Conservation (phyloP, 2,888 invertebrate species). For the Tromatobia lineatoria region DNA sequence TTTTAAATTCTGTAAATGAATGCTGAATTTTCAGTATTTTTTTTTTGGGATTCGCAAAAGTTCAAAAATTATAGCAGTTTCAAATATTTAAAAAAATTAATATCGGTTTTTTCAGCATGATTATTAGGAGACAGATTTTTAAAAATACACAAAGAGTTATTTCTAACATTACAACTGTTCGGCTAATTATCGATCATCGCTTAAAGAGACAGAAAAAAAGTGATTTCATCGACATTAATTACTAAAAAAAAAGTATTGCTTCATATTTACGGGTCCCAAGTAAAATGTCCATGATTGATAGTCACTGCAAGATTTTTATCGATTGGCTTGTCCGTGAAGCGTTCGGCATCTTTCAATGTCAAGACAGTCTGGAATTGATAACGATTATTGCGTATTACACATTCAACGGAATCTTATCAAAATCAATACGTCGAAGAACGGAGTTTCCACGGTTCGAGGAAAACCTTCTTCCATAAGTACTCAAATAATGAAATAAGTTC, state of each 20-base stretch:
- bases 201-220: too few species aligned
- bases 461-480: not conserved
- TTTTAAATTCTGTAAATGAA: too few species aligned
- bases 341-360: conserved; percentile 85
- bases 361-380: conserved; percentile 80
- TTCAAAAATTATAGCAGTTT: too few species aligned
- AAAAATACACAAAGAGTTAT: too few species aligned
- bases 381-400: not conserved
- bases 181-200: too few species aligned
- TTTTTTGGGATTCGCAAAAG: too few species aligned
- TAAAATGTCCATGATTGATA: conserved; percentile 85
- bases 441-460: not conserved
- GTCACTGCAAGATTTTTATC: conserved; percentile 85
- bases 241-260: not conserved
- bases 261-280: conserved; percentile 79
- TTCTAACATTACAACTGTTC: too few species aligned
- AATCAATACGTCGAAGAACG: not conserved
- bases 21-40: too few species aligned
- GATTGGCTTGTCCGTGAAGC: conserved; percentile 83
- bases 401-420: conserved; percentile 7
- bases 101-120: too few species aligned
- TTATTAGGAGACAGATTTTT: too few species aligned
- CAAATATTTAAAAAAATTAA: too few species aligned
- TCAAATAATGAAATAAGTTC: not conserved
- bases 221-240: not conserved